phyloP scores from a whole-genome alignment of 1,140 invertebrate genomes.

The Tetramorium parvispinum region DNA sequence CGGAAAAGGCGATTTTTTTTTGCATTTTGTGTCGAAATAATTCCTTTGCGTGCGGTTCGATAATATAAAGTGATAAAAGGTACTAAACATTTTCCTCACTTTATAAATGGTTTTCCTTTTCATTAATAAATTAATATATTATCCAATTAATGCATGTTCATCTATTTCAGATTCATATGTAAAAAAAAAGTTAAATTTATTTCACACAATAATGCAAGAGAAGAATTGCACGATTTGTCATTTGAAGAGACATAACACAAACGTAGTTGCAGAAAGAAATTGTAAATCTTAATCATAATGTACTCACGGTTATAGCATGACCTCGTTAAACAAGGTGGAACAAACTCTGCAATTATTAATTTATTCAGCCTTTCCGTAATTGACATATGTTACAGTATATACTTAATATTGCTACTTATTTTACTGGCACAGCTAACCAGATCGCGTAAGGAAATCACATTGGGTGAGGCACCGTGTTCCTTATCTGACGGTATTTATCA shows the following conservation, averaged over 20 bases:
- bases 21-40: not conserved
- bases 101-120: not conserved
- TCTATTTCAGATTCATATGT: no score
- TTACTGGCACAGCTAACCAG: slow-evolving; percentile 10
- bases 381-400: slow-evolving; percentile 33
- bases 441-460: slow-evolving; percentile 62
- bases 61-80: not conserved
- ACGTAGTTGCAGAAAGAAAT: not conserved
- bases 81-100: no score
- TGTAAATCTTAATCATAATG: not conserved
- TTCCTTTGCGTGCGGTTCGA: not conserved
- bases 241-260: not conserved
- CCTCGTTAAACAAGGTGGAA: not conserved
- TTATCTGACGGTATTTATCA: slow-evolving; percentile 57
- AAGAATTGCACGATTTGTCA: not conserved
- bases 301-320: not conserved
- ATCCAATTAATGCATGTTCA: not conserved
- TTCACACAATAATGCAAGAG: not conserved
- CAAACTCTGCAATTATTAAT: slow-evolving; percentile 9
- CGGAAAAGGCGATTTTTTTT: not conserved
- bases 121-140: slow-evolving; percentile 6
- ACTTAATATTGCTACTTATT: slow-evolving; percentile 17
- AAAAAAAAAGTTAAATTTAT: not conserved
- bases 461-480: slow-evolving; percentile 66
- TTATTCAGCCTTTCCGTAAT: slow-evolving; percentile 42